Conservation (phyloP, 2,113 vertebrate genomes). For the Carettochelys insculpta region DNA sequence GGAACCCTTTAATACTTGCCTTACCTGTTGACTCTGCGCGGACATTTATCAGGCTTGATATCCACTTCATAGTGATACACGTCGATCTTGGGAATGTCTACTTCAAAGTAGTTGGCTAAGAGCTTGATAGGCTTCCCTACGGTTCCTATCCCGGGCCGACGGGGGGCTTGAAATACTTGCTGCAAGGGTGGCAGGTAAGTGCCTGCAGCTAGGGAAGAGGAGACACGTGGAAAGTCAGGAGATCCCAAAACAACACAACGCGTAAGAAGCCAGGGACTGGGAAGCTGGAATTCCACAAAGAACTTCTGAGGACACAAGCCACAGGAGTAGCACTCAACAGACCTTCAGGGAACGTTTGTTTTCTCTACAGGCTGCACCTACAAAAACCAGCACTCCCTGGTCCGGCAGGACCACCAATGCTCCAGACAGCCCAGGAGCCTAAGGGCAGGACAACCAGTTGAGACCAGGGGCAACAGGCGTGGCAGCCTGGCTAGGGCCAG, state of each 20-base stretch:
- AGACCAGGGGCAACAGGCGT: no score
- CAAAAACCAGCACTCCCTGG: no score
- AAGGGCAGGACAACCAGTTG: no score
- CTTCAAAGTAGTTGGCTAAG: slow-evolving; percentile 99
- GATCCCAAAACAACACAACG: not conserved
- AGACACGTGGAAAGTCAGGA: not conserved
- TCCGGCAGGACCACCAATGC: no score
- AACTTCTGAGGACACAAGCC: not conserved
- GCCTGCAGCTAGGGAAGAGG: slow-evolving; percentile 85
- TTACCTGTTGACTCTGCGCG: slow-evolving; percentile 98
- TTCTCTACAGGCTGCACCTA: no score
- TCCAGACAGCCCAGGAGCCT: no score
- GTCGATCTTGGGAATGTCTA: slow-evolving; percentile 99
- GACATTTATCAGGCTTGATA: slow-evolving; percentile 99
- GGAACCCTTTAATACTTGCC: slow-evolving; percentile 63
- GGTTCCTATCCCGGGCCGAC: slow-evolving; percentile 96
- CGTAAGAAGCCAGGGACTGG: not conserved
- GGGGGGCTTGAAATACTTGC: slow-evolving; percentile 98
- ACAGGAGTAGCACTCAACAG: not conserved
- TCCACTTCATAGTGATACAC: slow-evolving; percentile 99
- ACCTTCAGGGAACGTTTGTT: not conserved
- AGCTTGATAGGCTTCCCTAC: slow-evolving; percentile 99
- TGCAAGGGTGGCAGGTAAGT: slow-evolving; percentile 94
- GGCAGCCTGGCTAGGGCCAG: no score
- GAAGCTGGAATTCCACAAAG: not conserved